Conservation (phyloP, 2,888 invertebrate species). For the Polydesmus complanatus region DNA sequence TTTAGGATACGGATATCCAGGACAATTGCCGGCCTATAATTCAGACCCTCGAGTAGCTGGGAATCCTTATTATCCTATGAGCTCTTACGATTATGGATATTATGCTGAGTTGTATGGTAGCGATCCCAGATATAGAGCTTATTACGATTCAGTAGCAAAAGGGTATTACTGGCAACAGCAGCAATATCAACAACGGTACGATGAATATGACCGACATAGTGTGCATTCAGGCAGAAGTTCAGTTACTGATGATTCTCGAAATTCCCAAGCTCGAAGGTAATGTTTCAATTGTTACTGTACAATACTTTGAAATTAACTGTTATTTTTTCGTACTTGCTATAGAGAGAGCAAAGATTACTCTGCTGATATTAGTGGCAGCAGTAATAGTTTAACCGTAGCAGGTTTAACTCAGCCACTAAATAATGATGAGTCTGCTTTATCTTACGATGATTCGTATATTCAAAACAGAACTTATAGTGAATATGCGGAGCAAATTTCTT, state of each 20-base stretch:
- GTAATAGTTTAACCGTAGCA: not conserved
- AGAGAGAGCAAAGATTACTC: not conserved
- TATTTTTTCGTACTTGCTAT: not conserved
- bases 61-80: slow-evolving; percentile 37
- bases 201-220: slow-evolving; percentile 50
- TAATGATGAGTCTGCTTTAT: no score
- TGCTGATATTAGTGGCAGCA: not conserved
- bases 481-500: not conserved
- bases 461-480: not conserved
- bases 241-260: slow-evolving; percentile 44
- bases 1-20: not conserved
- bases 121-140: slow-evolving; percentile 67
- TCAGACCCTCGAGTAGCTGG: slow-evolving; percentile 14
- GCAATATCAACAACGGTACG: slow-evolving; percentile 33
- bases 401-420: no score
- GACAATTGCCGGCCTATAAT: slow-evolving; percentile 8
- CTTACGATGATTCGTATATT: no score
- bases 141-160: slow-evolving; percentile 33
- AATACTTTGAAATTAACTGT: not conserved
- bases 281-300: not conserved
- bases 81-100: slow-evolving; percentile 51
- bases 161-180: slow-evolving; percentile 20
- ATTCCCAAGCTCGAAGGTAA: slow-evolving; percentile 17
- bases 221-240: slow-evolving; percentile 74
- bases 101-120: slow-evolving; percentile 60